These are phyloP conservation scores for Lordiphosa stackelbergi DNA, from an alignment of 1,140 invertebrate genomes.

Conservation along the genomic window DNA sequence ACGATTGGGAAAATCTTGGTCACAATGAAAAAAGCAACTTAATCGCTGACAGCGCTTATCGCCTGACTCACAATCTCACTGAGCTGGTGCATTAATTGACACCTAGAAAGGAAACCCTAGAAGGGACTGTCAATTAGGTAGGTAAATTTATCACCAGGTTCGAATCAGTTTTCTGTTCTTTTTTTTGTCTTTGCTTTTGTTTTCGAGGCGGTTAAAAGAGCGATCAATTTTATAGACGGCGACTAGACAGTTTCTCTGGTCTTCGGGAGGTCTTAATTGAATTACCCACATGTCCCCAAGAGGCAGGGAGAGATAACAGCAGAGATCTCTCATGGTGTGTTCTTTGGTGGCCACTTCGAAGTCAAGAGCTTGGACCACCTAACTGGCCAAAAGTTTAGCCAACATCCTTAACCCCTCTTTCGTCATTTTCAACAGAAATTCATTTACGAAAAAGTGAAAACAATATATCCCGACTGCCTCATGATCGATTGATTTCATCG, in stretches of 20 bases:
- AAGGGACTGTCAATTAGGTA: slow-evolving; percentile 68
- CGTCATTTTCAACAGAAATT: slow-evolving; percentile 46
- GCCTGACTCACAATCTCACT: slow-evolving; percentile 43
- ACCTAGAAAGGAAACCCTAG: slow-evolving; percentile 43
- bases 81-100: slow-evolving; percentile 62
- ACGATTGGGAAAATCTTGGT: slow-evolving; percentile 17
- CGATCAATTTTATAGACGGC: slow-evolving; percentile 65
- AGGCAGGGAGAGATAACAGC: slow-evolving; percentile 19
- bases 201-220: slow-evolving; percentile 53
- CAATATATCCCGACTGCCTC: slow-evolving; percentile 17
- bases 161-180: slow-evolving; percentile 52
- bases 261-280: slow-evolving; percentile 65
- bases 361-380: slow-evolving; percentile 37
- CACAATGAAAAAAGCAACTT: slow-evolving; percentile 49
- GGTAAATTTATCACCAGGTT: slow-evolving; percentile 65
- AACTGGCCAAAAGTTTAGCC: slow-evolving; percentile 18
- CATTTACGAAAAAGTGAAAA: slow-evolving; percentile 58
- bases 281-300: slow-evolving; percentile 53
- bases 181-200: slow-evolving; percentile 11
- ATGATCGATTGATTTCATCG: slow-evolving; percentile 75
- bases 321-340: slow-evolving; percentile 7
- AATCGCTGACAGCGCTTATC: slow-evolving; percentile 57
- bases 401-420: slow-evolving; percentile 42
- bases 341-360: slow-evolving; percentile 3
- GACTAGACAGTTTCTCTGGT: slow-evolving; percentile 40